Evolutionary conservation across 2,113 vertebrate species (phyloP), one percentile per base, ranked within the genome.

Genomic region (Struthio camelus): DNA sequence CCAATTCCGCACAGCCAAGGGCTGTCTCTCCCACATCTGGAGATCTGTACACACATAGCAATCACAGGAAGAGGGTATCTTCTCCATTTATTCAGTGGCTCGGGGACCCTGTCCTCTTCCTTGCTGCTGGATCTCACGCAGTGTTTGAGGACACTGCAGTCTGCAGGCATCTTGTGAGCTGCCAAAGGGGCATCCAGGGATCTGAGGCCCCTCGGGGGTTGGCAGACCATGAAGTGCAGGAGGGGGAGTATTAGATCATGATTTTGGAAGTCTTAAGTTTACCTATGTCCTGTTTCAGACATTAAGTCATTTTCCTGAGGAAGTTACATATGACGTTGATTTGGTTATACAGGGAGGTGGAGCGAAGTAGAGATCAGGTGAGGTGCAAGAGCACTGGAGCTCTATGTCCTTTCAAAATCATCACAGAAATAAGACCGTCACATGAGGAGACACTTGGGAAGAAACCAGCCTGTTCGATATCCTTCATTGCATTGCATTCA

Each of bases 281-380:
- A 40, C 91, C 91, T 9, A 64, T 73, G 89, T 89, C 67, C 93
- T 75, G 83, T 80, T 94, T 84, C 96, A 97, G 96, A 97, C 96
- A 79, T 97, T 75, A 92, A 67, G 95, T 97, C 89, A 97, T 96
- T 95, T 97, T 94, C 96, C 96, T 90, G 91, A 96, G 96, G 96
- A 97, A 96, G 94, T 64, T 14, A 23, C 3, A 1, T 79, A 7
- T 94, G 96, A 95, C 93, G 88, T 95, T 64, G 50, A 48, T 23
- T 69, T 80, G 80, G 59, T 89, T 81, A 50, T 76, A 88, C 64
- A 66, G 90, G 79, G 83, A 95, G 76, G 1, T 0, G 53, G 85
- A 88, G 71, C 44, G 85, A 82, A 82, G 82, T 58, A 1, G 10
- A 24, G 38, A 67, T 17, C 40, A 90, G 83, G 80, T 42, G 85